Conservation (phyloP, 2,113 vertebrate genomes). For the Actenoides lindsayi region DNA sequence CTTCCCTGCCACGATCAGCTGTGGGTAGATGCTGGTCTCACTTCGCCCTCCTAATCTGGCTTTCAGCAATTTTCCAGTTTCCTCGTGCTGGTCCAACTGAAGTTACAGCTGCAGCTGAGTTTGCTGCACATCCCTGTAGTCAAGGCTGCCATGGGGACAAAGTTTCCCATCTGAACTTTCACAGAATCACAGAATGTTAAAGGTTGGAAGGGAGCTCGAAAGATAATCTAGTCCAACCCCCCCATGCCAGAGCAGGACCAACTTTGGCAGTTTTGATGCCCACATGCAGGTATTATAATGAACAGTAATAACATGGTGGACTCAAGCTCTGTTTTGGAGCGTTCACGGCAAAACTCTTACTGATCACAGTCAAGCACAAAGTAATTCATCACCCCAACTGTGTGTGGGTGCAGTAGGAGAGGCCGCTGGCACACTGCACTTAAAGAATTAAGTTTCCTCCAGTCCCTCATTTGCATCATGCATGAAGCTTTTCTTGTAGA, state of each 20-base stretch:
- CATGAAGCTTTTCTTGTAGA: neutral
- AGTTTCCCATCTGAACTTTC: neutral
- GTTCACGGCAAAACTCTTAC: neutral
- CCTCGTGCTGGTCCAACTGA: neutral
- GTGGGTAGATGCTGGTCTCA: neutral
- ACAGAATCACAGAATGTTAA: no score
- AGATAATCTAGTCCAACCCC: no score
- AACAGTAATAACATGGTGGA: fast-evolving
- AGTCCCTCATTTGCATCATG: neutral
- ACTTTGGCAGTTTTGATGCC: neutral
- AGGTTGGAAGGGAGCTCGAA: no score
- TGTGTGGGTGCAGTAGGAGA: neutral
- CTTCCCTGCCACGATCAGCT: neutral
- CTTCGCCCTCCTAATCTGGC: neutral
- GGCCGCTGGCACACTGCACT: neutral
- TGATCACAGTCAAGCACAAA: neutral
- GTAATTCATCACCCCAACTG: neutral
- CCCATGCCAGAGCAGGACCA: no score
- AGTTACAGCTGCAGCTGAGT: neutral
- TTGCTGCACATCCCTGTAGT: neutral
- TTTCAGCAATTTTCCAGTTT: neutral
- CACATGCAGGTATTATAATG: neutral
- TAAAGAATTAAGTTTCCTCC: neutral
- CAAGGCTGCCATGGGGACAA: neutral
- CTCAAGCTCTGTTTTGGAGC: neutral